Percentiles rank a stretch among this genome's conserved stretches.
These are phyloP conservation scores for Macrophya alboannulata DNA, from an alignment of 2,888 invertebrate species.

Conservation along the genomic window DNA sequence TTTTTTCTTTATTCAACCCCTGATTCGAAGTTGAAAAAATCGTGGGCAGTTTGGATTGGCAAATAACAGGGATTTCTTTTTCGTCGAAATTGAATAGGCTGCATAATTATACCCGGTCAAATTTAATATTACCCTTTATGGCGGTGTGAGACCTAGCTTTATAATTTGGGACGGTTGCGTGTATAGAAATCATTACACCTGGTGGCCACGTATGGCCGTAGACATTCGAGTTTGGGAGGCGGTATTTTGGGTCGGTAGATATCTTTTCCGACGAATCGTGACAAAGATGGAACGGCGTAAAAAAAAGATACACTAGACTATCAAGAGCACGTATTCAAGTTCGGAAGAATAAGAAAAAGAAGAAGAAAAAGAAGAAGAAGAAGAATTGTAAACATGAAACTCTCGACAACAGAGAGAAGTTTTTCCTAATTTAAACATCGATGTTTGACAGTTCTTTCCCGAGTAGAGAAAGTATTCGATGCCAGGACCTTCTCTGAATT, in stretches of 20 bases:
- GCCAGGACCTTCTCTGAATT: constrained; percentile 8
- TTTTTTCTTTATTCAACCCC: neutral
- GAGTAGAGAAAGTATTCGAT: neutral
- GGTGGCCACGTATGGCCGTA: neutral
- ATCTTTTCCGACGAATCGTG: neutral
- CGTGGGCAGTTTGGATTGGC: neutral
- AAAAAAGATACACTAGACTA: neutral
- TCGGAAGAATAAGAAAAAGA: neutral
- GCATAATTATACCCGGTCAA: constrained; percentile 2
- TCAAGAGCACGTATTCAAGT: neutral
- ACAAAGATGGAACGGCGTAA: neutral
- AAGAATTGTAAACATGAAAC: neutral
- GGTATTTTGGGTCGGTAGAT: neutral
- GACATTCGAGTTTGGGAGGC: neutral
- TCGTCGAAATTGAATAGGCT: constrained; percentile 22
- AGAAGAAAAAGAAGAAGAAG: neutral
- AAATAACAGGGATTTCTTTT: neutral
- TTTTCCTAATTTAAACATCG: constrained; percentile 19
- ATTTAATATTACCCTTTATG: neutral
- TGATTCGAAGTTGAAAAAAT: neutral
- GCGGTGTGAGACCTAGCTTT: neutral
- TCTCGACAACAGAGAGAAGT: neutral
- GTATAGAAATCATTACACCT: neutral
- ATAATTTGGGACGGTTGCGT: neutral
- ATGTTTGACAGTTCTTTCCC: constrained; percentile 27